Evolutionary conservation across 2,797 vertebrate genomes (phyloP), one percentile per base, ranked within the genome.

Genomic region (Pseudochirops cupreus): DNA sequence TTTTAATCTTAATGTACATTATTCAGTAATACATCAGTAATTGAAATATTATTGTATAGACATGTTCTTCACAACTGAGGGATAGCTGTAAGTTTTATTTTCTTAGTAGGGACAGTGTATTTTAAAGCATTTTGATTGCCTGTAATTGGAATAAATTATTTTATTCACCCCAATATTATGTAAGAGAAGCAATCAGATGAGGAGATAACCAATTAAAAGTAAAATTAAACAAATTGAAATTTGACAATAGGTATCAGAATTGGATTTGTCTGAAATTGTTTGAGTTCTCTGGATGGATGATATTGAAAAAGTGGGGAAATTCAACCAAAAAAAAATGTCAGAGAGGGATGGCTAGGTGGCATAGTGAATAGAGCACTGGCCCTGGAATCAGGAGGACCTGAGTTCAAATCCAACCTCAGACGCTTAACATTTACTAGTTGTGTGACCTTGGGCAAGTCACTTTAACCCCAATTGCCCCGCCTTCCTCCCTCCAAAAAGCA

Each of bases 71-170:
- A 89, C 50, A 55, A 91, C 7, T 18, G 53, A 93, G 53, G 74
- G 92, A 96, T 94, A 62, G 10, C 24, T 31, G 92, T 29, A 82
- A 62, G 50, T n/a, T 93, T 94, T 95, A 91, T 92, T 50, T 56
- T 55, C 92, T 31, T 55, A 92, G 13, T 87, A 74, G 5, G n/a
- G 33, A 74, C 33, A 28, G n/a, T 74, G 1, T 95, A 11, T 74
- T 74, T n/a, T 89, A n/a, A 67, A 12, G 13, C 91, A n/a, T 55
- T 95, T 96, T 94, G 90, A 4, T 21, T 62, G n/a, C n/a, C 5
- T n/a, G 14, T 91, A 90, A 62, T 62, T 52, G 52, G 87, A 93
- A n/a, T 53, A 59, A n/a, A 13, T 58, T 50, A n/a, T 91, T 95
- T 94, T 56, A 55, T 92, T n/a, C 90, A 53, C 92, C 91, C 52